Conservation (phyloP, 2,113 vertebrate species). For the Prunella fulvescens region DNA sequence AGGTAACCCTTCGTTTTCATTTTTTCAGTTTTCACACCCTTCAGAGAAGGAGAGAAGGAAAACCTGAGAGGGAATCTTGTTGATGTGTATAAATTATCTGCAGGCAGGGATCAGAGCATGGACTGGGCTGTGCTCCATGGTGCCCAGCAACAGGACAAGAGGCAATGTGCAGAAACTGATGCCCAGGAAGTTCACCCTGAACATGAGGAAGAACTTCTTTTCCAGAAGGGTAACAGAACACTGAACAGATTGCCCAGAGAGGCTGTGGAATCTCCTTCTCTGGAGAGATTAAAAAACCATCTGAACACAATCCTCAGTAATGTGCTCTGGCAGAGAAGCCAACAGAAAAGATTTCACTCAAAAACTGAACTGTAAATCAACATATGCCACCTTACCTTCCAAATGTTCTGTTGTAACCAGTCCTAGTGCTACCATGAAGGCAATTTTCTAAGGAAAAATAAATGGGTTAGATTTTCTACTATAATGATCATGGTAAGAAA, state of each 20-base stretch:
- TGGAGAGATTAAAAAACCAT: not conserved
- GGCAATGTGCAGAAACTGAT: not conserved
- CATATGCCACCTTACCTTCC: slow-evolving; percentile 82
- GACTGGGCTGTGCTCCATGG: not conserved
- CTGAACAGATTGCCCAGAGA: not conserved
- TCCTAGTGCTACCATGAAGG: slow-evolving; percentile 97
- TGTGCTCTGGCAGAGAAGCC: not conserved
- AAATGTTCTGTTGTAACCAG: slow-evolving; percentile 94
- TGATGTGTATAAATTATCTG: not conserved
- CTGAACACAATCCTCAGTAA: not conserved
- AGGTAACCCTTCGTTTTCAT: not conserved
- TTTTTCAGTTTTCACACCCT: not conserved
- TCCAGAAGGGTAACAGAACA: not conserved
- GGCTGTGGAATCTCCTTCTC: not conserved
- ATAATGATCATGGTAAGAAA: not conserved
- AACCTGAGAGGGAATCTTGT: not conserved
- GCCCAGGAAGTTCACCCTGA: not conserved
- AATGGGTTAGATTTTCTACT: not conserved
- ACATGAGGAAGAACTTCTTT: not conserved
- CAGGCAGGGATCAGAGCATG: not conserved
- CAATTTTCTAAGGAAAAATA: slow-evolving; percentile 85
- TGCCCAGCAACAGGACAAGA: not conserved
- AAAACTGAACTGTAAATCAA: not conserved
- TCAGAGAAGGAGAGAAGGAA: not conserved
- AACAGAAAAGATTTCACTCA: not conserved